Evolutionary conservation across 2,888 invertebrate genomes (phyloP), one percentile per base, ranked within the genome.

Genomic region (Limenitis camilla): DNA sequence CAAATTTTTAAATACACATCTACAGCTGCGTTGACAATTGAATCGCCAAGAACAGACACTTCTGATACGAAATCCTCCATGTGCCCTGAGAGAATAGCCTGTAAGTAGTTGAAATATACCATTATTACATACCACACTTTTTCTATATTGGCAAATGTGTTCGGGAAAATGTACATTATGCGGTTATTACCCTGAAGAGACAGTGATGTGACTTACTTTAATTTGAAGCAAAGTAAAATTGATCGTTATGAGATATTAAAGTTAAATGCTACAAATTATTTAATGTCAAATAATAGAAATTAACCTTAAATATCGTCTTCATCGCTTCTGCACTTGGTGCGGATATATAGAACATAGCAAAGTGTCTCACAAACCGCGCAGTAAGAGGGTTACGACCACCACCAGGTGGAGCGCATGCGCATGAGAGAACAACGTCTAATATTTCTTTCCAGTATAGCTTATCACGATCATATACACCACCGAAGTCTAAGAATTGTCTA

Each of bases 381-480:
- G 96, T 95, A 9, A 97, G 87, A 7, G 94, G 93, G 71, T 96
- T 95, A 42, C 96, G 88, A 0, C 97, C 97, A 7, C 97, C 97
- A 0, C 97, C 96, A 0, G 97, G 96, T 1, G 97, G 97, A 0
- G 94, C 95, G 75, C 97, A 96, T 52, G 96, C 96, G 40, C 92
- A 92, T 0, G 93, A 90, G 47, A 97, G 77, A 0, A 95, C 92
- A 36, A 96, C 93, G 74, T 96, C 94, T 56, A 92, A 81, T n/a
- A 97, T 92, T 6, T 92, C 90, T 73, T 95, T 96, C 96, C 96
- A 97, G 72, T 92, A 95, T 41, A 96, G 77, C 71, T 95, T 96
- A 54, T 95, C 94, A 47, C 96, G 90, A 70, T 97, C 97, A 72
- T 95, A 97, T 49, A 96, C 83, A 0, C 96, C 97, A 30, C 91